These are phyloP conservation scores for Mustela nigripes DNA, from an alignment of 2,113 vertebrate genomes.

Conservation along the genomic window DNA sequence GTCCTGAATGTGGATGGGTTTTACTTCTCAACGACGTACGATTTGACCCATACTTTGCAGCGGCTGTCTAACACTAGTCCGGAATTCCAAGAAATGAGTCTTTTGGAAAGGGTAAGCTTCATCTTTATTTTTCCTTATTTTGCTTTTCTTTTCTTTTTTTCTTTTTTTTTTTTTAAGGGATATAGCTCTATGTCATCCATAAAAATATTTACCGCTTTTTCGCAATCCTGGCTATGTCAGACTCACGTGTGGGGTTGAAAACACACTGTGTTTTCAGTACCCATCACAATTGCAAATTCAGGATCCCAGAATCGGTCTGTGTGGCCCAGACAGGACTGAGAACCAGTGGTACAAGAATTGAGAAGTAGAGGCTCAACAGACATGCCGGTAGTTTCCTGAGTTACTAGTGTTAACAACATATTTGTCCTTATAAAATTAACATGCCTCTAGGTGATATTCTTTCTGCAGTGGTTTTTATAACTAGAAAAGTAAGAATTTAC, in stretches of 20 bases:
- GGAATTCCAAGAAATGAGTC: slow-evolving; percentile 98
- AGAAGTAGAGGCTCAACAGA: not conserved
- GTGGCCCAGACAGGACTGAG: not conserved
- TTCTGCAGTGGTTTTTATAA: slow-evolving; percentile 37
- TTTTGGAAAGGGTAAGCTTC: slow-evolving; percentile 94
- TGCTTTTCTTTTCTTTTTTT: not conserved
- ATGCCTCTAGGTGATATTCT: not conserved
- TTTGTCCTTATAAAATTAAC: not conserved
- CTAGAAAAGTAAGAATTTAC: not conserved
- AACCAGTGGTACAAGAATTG: not conserved
- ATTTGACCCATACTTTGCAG: slow-evolving; percentile 96
- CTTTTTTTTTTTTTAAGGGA: not conserved
- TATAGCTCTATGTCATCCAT: not conserved
- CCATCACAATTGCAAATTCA: not conserved
- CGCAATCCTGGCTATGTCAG: not conserved
- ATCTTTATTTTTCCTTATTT: not conserved
- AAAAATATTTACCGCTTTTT: not conserved
- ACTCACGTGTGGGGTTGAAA: not conserved
- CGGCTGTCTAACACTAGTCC: slow-evolving; percentile 97
- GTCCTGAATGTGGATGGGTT: slow-evolving; percentile 95
- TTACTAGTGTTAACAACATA: not conserved
- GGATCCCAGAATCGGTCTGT: not conserved
- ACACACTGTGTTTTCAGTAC: not conserved
- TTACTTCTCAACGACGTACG: slow-evolving; percentile 96
- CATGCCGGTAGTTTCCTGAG: not conserved